Evolutionary conservation across 2,888 invertebrate genomes (phyloP).

Genomic region (Mimumesa dahlbomi): DNA sequence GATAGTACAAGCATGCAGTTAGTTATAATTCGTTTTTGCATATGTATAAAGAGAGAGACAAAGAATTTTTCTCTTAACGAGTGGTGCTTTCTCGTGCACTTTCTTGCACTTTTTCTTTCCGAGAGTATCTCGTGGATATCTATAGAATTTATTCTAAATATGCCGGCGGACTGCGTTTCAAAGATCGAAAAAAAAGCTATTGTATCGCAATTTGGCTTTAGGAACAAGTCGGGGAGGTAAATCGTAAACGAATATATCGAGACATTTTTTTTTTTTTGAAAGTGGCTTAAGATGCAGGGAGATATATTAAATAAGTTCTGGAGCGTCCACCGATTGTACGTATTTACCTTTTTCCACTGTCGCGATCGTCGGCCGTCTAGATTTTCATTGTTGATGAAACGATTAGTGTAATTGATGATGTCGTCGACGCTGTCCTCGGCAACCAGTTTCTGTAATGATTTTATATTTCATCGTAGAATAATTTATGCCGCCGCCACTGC

Average conservation of each 20-base stretch:
- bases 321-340: background rate
- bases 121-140: background rate
- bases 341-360: background rate
- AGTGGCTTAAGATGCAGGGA: too few species aligned
- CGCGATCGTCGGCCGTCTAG: background rate
- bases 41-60: background rate
- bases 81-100: background rate
- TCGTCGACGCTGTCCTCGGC: slow-evolving; percentile 5
- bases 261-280: too few species aligned
- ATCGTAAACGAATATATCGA: too few species aligned
- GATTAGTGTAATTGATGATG: slow-evolving; percentile 4
- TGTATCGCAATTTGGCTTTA: too few species aligned
- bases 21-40: background rate
- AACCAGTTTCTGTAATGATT: slow-evolving; percentile 9
- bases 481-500: background rate
- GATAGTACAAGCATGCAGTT: background rate
- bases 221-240: too few species aligned
- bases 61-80: background rate
- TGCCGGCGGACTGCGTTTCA: too few species aligned
- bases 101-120: background rate
- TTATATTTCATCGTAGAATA: slow-evolving; percentile 15
- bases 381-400: slow-evolving; percentile 8
- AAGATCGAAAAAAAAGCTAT: too few species aligned
- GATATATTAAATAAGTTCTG: too few species aligned
- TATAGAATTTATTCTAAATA: too few species aligned